Evolutionary conservation across 1,140 invertebrate species (phyloP).

Genomic region (Drosophila miranda): DNA sequence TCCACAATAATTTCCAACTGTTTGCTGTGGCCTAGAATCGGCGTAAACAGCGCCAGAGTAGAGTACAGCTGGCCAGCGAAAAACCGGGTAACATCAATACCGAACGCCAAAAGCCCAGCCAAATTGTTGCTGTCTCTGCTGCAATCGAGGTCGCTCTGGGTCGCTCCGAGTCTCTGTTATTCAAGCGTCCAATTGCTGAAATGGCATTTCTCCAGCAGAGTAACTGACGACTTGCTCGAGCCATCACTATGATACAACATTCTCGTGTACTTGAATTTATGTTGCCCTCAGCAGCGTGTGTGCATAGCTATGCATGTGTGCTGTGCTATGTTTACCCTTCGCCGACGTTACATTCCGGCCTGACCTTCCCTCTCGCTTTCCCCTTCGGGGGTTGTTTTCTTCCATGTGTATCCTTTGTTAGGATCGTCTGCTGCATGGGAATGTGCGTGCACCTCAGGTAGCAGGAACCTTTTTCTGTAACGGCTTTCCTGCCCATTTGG

Average conservation of each 20-base stretch:
- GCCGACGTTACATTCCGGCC: slow-evolving; percentile 54
- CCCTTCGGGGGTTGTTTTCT: slow-evolving; percentile 45
- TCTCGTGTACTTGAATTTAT: slow-evolving; percentile 65
- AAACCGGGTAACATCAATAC: slow-evolving; percentile 74
- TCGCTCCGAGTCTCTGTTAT: slow-evolving; percentile 38
- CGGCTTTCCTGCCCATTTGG: slow-evolving; percentile 41
- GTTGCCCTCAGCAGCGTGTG: slow-evolving; percentile 26
- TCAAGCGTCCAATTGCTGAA: slow-evolving; percentile 64
- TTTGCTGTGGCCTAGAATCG: slow-evolving; percentile 65
- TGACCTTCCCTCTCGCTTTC: slow-evolving; percentile 55
- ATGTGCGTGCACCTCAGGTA: slow-evolving; percentile 57
- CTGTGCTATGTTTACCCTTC: slow-evolving; percentile 61
- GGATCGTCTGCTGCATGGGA: slow-evolving; percentile 51
- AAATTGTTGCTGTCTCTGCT: slow-evolving; percentile 32
- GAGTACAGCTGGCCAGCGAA: slow-evolving; percentile 30
- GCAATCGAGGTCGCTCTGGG: slow-evolving; percentile 68
- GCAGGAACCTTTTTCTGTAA: slow-evolving; percentile 45
- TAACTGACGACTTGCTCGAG: slow-evolving; percentile 29
- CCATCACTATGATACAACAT: slow-evolving; percentile 49
- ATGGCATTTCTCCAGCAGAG: slow-evolving; percentile 56
- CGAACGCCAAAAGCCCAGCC: slow-evolving; percentile 35
- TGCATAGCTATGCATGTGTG: slow-evolving; percentile 33
- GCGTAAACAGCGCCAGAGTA: slow-evolving; percentile 60
- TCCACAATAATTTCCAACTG: slow-evolving; percentile 54
- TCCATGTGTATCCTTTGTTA: background rate